Base-by-base conservation (phyloP, 2,888 invertebrate genomes). In the Hemistola chrysoprasaria region DNA sequence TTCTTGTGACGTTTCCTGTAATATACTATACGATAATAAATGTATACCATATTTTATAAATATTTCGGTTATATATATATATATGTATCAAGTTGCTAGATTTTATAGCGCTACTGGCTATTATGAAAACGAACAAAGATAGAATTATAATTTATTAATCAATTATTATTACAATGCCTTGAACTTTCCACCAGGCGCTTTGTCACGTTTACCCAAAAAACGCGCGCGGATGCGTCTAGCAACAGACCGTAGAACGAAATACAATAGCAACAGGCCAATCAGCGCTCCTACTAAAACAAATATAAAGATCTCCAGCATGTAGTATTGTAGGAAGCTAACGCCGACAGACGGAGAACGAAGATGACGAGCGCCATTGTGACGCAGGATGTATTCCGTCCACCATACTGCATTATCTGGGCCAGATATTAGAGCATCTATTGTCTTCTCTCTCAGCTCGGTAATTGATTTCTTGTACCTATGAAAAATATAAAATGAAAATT, bases 341-440 rank as follows among this genome's bases (percentile, higher is more conserved):
- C 83, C 84, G 3, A 81, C 74, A 1, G 69, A 72, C 7, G 88
- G 71, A 5, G 90, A 83, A 6, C 83, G 78, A 3, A 91, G 68
- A 49, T 85, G 80, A 3, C 65, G 65, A 0, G 89, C 85, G 0
- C 87, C 87, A 10, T 75, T 64, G 41, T 90, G 78, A 9, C 81
- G 75, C 7, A 91, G 49, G 4, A 90, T 79, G 51, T 90, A 90
- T 43, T 91, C 90, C 1, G 90, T 90, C 90, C 90, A 90, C 80
- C 85, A 85, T 0, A 90, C 57, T 0, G 90, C 90, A 29, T 78
- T 76, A 24, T 90, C 89, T 1, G 87, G 85, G 1, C 84, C 86
- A 10, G 87, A 84, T 52, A 83, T 58, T 1, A 74, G 37, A 1
- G 77, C 69, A 42, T 81, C 73, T 8, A 71, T 59, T 1, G 76